Base-by-base conservation (phyloP, 1,140 invertebrate species). In the Orchestia grillus region DNA sequence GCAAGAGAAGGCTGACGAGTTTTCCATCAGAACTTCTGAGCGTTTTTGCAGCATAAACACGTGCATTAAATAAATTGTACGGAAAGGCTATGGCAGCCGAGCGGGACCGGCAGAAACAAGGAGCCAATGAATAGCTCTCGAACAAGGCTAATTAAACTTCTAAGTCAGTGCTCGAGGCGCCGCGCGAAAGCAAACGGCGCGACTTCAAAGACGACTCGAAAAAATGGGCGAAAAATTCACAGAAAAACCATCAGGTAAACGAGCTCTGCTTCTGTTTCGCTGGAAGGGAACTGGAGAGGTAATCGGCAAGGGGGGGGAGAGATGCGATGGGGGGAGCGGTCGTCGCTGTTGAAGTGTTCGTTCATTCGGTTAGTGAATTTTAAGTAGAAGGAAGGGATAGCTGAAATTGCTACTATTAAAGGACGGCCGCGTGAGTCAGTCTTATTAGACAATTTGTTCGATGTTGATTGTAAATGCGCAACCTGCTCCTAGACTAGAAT, bases 71-170 rank as follows among this genome's bases (percentile, higher is more conserved):
- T 77, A 36, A 77, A 77, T 28, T 19, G 62, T 15, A 77, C 28
- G 62, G 62, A 90, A 87, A 42, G 43, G 36, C 41, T 36, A 42
- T 44, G 36, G 88, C 41, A 90, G 88, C 43, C 42, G 41, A 90
- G 88, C 92, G 8, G 44, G 43, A 94, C 44, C 41, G 16, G 44
- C 19, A 94, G 92, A 15, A 47, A 94, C 44, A 45, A 94, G 44
- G 41, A 47, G 43, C 44, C 92, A 45, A 94, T 94, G 43, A 94
- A 94, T 94, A 44, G 43, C 92, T 94, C 43, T 45, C 44, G 43
- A 45, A 94, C 92, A 94, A 94, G 43, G 36, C 92, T 94, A 94
- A 94, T 94, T 94, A 94, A 94, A 94, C 43, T 94, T 94, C 92
- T 44, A 94, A 94, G 92, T 94, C 92, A 45, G 43, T 94, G 92